A percentile compares a stretch with the other conserved stretches of the same genome.
Conservation (phyloP, 2,113 vertebrate species). For the Alligator mississippiensis region DNA sequence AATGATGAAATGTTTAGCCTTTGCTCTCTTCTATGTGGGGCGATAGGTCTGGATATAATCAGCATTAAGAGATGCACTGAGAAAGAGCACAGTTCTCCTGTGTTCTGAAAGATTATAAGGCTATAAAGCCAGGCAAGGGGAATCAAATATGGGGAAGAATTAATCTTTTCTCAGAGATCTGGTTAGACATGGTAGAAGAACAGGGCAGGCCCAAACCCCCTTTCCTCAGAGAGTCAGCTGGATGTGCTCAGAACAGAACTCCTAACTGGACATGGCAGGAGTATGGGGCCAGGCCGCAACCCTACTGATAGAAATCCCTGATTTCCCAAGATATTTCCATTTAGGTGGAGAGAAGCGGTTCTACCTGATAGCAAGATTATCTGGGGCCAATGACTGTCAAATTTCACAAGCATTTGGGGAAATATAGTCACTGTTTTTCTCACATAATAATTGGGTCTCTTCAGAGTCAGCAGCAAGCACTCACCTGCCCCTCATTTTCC, state of each 20-base stretch:
- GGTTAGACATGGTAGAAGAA: neutral
- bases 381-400: neutral
- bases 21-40: neutral
- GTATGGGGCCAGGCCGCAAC: neutral
- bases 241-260: neutral
- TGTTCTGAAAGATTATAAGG: neutral
- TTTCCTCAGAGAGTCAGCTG: neutral
- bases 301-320: neutral
- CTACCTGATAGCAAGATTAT: neutral
- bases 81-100: neutral
- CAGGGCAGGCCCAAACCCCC: neutral
- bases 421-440: neutral
- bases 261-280: neutral
- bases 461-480: neutral
- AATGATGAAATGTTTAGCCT: neutral
- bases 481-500: constrained; percentile 11
- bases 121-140: neutral
- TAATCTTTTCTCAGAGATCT: neutral
- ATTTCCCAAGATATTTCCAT: neutral
- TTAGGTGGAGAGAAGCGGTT: neutral
- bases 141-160: neutral
- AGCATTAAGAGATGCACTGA: neutral
- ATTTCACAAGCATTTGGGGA: neutral
- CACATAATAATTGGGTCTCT: neutral
- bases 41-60: neutral